phyloP scores from a whole-genome alignment of 1,140 invertebrate species.

The Solenopsis invicta region DNA sequence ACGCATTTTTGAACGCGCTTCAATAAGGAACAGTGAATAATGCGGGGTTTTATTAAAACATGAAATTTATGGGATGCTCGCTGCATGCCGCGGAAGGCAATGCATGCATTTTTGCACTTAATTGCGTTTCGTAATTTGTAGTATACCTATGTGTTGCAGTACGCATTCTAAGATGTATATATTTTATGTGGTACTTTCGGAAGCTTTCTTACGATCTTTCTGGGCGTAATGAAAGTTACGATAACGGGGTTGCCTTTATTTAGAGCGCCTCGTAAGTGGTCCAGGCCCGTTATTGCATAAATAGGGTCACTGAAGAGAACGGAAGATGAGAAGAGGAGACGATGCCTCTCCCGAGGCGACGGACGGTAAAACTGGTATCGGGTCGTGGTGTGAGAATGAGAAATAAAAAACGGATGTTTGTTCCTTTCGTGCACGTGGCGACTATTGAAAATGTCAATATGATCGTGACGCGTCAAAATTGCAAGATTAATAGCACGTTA shows the following conservation, averaged over 20 bases:
- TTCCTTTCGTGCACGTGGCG: constrained; percentile 28
- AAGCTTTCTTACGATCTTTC: neutral
- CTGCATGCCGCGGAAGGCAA: neutral
- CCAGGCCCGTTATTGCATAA: constrained; percentile 55
- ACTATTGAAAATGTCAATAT: constrained; percentile 50
- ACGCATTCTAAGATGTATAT: neutral
- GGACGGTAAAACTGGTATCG: constrained; percentile 8
- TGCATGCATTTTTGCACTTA: neutral
- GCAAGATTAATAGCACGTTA: constrained; percentile 43
- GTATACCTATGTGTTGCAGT: neutral
- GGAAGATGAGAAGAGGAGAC: constrained; percentile 43
- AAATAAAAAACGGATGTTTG: constrained; percentile 16
- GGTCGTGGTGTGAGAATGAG: neutral
- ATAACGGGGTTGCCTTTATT: constrained; percentile 36
- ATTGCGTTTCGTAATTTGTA: constrained; percentile 16
- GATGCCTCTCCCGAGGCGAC: constrained; percentile 16
- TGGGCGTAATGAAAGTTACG: neutral
- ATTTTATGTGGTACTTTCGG: neutral
- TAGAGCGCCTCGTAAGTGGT: constrained; percentile 14
- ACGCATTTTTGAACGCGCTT: neutral
- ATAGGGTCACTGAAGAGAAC: constrained; percentile 38
- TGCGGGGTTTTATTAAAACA: constrained; percentile 38
- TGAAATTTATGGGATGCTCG: neutral
- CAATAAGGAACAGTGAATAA: neutral
- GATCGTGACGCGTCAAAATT: constrained; percentile 50